These are phyloP conservation scores for cat (Felis catus) DNA, from an alignment of 2,113 vertebrate genomes.

Conservation along the genomic window F.catus_Fca126_mat1.0 CM031423.1:11234501-11235000, in stretches of 20 bases:
- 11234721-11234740: slow-evolving; percentile 75
- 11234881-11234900: rapidly evolving
- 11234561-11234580: not conserved
- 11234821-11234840: slow-evolving; percentile 73
- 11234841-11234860: slow-evolving; percentile 1
- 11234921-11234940: rapidly evolving
- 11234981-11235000: rapidly evolving
- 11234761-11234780: slow-evolving; percentile 44
- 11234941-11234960: rapidly evolving
- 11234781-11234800: slow-evolving; percentile 68
- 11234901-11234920: rapidly evolving
- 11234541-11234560: not conserved
- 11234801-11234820: slow-evolving; percentile 80
- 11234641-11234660: not conserved
- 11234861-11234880: slow-evolving; percentile 53
- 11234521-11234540: not conserved
- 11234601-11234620: slow-evolving; percentile 30
- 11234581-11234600: not conserved
- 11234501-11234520: not conserved
- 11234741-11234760: slow-evolving; percentile 61
- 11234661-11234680: rapidly evolving
- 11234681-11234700: not conserved
- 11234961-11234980: rapidly evolving
- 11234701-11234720: slow-evolving; percentile 48
- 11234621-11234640: slow-evolving; percentile 37